Conservation (phyloP, 2,113 vertebrate genomes). For the Halcyon malimbica region DNA sequence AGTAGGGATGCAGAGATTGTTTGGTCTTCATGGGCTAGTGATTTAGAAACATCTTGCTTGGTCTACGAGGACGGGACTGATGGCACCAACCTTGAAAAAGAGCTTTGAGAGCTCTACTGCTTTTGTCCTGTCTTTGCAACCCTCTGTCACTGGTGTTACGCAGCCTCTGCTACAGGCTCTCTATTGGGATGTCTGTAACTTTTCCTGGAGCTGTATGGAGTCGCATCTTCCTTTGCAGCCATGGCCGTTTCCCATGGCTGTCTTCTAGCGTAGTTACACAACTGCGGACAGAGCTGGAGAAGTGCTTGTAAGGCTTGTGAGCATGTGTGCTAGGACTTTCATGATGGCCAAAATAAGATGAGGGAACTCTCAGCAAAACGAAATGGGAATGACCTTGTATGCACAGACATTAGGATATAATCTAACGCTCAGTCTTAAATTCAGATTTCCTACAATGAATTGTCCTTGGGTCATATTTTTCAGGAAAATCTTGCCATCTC, state of each 20-base stretch:
- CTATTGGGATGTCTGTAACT: background rate
- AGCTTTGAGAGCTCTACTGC: accelerated
- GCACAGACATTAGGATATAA: background rate
- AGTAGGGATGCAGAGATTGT: background rate
- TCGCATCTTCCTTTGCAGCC: background rate
- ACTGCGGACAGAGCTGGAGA: background rate
- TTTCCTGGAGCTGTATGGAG: background rate
- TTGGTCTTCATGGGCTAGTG: background rate
- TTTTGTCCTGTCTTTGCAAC: accelerated
- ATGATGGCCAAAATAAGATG: background rate
- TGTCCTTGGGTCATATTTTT: background rate
- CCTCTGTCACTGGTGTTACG: background rate
- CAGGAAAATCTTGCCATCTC: background rate
- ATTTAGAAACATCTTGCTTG: background rate
- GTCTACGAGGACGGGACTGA: background rate
- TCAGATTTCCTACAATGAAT: background rate
- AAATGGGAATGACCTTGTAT: background rate
- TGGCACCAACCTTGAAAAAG: background rate
- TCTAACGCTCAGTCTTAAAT: background rate
- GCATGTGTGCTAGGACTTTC: background rate
- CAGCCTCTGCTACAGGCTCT: background rate
- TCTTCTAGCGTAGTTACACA: background rate
- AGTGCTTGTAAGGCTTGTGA: background rate
- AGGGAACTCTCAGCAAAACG: background rate
- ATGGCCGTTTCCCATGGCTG: background rate